These are phyloP conservation scores for Gymnodraco acuticeps DNA, from an alignment of 2,797 vertebrate genomes.

Conservation along the genomic window DNA sequence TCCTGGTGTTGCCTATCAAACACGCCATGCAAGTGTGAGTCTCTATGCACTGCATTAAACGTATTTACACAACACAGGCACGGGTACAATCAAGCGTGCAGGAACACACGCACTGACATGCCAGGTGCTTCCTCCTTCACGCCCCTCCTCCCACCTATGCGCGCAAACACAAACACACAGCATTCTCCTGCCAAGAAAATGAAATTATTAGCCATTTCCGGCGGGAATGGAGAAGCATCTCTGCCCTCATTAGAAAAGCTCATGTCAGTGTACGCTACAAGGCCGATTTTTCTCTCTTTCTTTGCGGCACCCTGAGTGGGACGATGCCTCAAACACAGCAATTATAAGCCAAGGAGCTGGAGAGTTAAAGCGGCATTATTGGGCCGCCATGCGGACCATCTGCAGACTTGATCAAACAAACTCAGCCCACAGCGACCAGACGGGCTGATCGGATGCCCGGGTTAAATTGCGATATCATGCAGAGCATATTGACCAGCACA, in stretches of 20 bases:
- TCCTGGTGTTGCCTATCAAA: constrained; percentile 15
- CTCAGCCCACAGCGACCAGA: constrained; percentile 39
- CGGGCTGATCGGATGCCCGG: constrained; percentile 53
- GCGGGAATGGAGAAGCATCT: constrained; percentile 23
- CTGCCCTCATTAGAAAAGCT: constrained; percentile 59
- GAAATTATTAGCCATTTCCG: constrained; percentile 51
- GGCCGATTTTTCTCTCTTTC: constrained; percentile 56
- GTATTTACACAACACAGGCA: constrained; percentile 24
- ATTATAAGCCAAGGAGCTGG: constrained; percentile 54
- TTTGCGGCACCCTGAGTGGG: constrained; percentile 55
- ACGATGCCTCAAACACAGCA: constrained; percentile 60
- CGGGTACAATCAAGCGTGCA: constrained; percentile 23
- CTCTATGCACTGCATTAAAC: constrained; percentile 32
- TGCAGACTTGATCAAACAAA: constrained; percentile 65
- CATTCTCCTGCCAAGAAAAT: constrained; percentile 44
- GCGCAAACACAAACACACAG: not conserved
- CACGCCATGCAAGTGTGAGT: constrained; percentile 7
- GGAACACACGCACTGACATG: constrained; percentile 36
- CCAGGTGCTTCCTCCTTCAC: constrained; percentile 59
- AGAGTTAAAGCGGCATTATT: constrained; percentile 38
- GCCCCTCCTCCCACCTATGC: not conserved
- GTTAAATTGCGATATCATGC: constrained; percentile 64
- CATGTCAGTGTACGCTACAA: constrained; percentile 26
- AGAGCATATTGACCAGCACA: constrained; percentile 60
- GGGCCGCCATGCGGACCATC: constrained; percentile 76